Evolutionary conservation across 2,797 vertebrate species (phyloP), one percentile per base, ranked within the genome.

Genomic region (Sebastes ruberrimus): DNA sequence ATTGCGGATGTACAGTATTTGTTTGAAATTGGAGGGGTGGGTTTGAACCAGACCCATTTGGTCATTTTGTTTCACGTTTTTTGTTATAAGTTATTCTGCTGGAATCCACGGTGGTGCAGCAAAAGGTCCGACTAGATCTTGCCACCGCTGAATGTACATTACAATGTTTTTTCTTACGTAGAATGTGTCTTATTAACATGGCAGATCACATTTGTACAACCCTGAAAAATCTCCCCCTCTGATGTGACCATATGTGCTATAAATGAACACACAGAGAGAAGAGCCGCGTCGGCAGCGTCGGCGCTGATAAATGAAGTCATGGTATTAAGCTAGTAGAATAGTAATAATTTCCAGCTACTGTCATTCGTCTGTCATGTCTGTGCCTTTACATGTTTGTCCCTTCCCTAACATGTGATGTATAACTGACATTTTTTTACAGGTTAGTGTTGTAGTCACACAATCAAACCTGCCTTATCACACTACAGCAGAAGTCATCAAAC

Each of bases 391-490:
- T 46, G 61, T 79, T 71, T 70, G 20, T 56, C 38, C 20, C 25
- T 62, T 35, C 35, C 42, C 22, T 42, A 53, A 61, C 46, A 32
- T 74, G 3, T 71, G 32, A 83, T 60, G 14, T 76, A 63, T 69
- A 61, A 84, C 73, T 81, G 77, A 87, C 73, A n/a, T 76, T 70
- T 23, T 53, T 53, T 28, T 73, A 65, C 35, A 85, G 65, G 68
- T 85, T 67, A 7, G 55, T 80, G 69, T 78, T 81, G 55, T 78
- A 66, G 72, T 81, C 27, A 33, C 66, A 85, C 61, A 72, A 23
- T 69, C 33, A 90, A 75, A 77, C 84, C 84, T 90, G 88, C 89
- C 90, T 92, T 90, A 90, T 89, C 84, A 89, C 86, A 89, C 86
- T 88, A 89, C 81, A 84, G 71, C 80, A 74, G 57, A 91, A 81